Evolutionary conservation across 2,888 invertebrate species (phyloP).

Genomic region (Sphaerolaimus hirsutus): DNA sequence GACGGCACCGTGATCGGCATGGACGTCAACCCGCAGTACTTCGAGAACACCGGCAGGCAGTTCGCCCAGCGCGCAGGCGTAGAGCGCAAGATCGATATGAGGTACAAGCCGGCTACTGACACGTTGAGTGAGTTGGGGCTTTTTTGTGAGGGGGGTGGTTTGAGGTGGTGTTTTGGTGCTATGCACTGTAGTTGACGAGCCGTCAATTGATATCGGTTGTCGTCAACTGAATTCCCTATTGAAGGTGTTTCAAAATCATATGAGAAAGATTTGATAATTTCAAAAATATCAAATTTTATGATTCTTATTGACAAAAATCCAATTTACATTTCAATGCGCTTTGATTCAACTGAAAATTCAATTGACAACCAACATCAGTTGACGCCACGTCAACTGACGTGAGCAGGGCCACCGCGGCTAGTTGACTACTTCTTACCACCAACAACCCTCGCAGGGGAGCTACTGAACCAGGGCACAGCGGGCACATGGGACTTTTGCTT

Average conservation of each 20-base stretch:
- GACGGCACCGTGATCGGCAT: slow-evolving; percentile 22
- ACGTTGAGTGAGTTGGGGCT: slow-evolving; percentile 6
- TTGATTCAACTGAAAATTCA: too few relatives aligned
- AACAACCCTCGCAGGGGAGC: slow-evolving; percentile 12
- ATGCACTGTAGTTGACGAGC: too few relatives aligned
- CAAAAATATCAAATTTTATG: neutral
- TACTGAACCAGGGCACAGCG: slow-evolving; percentile 16
- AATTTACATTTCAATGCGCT: too few relatives aligned
- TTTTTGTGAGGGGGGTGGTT: neutral
- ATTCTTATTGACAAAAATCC: neutral
- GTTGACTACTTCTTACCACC: too few relatives aligned
- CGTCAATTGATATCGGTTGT: too few relatives aligned
- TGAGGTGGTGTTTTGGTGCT: too few relatives aligned
- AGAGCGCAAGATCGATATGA: slow-evolving; percentile 8
- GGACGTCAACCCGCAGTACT: neutral
- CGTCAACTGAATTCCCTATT: too few relatives aligned
- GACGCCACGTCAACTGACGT: too few relatives aligned
- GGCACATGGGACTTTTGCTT: slow-evolving; percentile 26
- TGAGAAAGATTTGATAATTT: neutral
- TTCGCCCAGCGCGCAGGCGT: slow-evolving; percentile 8
- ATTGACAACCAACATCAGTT: too few relatives aligned
- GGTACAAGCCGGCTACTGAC: slow-evolving; percentile 9
- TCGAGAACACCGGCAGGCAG: slow-evolving; percentile 6
- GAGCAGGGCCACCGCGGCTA: too few relatives aligned
- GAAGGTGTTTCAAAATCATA: too few relatives aligned